Base-by-base conservation (phyloP, 1,140 invertebrate species). In the Mercenaria mercenaria region DNA sequence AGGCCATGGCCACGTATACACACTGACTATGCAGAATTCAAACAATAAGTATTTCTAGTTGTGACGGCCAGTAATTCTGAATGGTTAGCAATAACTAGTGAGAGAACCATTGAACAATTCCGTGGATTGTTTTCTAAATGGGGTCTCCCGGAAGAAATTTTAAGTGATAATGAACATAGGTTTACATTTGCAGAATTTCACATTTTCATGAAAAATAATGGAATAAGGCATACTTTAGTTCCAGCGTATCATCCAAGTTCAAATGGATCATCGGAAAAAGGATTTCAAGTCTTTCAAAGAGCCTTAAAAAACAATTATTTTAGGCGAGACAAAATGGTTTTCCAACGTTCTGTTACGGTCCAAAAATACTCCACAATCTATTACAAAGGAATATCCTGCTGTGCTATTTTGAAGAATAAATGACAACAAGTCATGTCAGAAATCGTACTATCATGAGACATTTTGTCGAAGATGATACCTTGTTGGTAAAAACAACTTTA, bases 21-120 rank as follows among this genome's bases (percentile, higher is more conserved):
- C 26, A 91, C 92, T 1, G 92, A 94, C 32, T 94, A 82, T 52
- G 92, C 88, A n/a, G 91, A 89, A 26, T 95, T 96, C 64, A 47
- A 79, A 8, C 26, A 56, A 41, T 20, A 18, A n/a, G 89, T 82
- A 56, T 88, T 89, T 47, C 59, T 90, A 18, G 52, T 97, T 0
- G 69, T 97, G 0, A 94, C 96, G 0, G 96, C 97, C 84, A 94
- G 96, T 1, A 94, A 93, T 88, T 96, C 95, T 8, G 96, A 97
- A 90, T 97, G 95, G 90, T 94, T 92, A 39, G 96, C 32, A 0
- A 90, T 81, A 29, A 91, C 92, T 23, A 64, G 82, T 61, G 59
- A 39, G 59, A 79, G 61, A 43, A 90, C 89, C 0, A 91, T 88
- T 80, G 82, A 91, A 18, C 50, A 41, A 26, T 39, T 83, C 26